Base-by-base conservation (phyloP, 2,888 invertebrate species). In the Lepidocyrtoides sp. region DNA sequence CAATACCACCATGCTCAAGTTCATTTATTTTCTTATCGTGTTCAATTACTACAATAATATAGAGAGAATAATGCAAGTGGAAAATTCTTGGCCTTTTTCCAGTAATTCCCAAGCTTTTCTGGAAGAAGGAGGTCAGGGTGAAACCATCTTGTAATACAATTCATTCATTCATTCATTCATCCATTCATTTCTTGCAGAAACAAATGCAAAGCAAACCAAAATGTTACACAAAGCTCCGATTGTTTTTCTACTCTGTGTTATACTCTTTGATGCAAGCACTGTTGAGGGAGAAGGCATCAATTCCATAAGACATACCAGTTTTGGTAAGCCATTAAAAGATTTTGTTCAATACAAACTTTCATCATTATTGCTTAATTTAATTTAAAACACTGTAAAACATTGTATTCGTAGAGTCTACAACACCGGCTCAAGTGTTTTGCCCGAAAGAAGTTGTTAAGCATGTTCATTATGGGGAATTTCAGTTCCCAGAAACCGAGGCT, bases 401-500 rank as follows among this genome's bases (percentile, higher is more conserved):
- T 51, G 3, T n/a, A 5, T 51, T 17, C n/a, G 1, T 51, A 51
- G 23, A 60, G 4, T 23, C 12, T 23, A 10, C 23, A 10, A 4
- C 17, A 60, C 1, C 26, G 26, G 36, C 0, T 0, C n/a, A 1
- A 26, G 77, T 77, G 10, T 32, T 63, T 48, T 81, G 86, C n/a
- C 72, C 84, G 0, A 66, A 83, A 32, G 75, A 81, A 57, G 23
- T 3, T 44, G 41, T 57, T 14, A 5, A n/a, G 0, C 32, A 14
- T 26, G 36, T 14, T 17, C 10, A 1, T 0, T 84, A 69, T 29
- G 92, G 92, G 0, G 32, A 7, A 3, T 90, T 92, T 26, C 7
- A 0, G 0, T 92, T 92, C 32, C 82, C 85, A 20, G 12, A 84
- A 36, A 92, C 89, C 0, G n/a, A 14, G 12, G 93, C 92, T n/a